Evolutionary conservation across 2,888 invertebrate species (phyloP).

Genomic region (Lepetodrilus schrolli): DNA sequence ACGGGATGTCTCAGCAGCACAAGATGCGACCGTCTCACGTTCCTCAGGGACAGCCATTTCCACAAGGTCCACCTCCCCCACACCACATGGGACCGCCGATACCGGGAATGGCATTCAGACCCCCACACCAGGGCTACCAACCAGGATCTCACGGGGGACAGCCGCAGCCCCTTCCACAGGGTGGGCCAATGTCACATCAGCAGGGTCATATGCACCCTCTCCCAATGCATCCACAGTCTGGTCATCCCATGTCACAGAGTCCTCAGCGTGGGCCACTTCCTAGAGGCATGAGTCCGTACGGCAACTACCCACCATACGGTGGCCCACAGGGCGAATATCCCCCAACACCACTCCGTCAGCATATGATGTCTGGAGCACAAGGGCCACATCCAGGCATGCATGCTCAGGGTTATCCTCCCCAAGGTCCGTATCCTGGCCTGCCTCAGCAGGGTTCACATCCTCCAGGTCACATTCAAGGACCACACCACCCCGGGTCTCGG

Average conservation of each 20-base stretch:
- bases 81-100: constrained; percentile 13
- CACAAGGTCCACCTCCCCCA: constrained; percentile 30
- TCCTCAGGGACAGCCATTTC: constrained; percentile 29
- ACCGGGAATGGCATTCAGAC: constrained; percentile 23
- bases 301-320: constrained; percentile 28
- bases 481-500: neutral
- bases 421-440: constrained; percentile 31
- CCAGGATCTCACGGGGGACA: constrained; percentile 33
- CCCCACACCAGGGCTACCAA: constrained; percentile 29
- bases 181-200: constrained; percentile 24
- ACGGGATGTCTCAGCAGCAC: constrained; percentile 24
- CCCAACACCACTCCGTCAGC: constrained; percentile 22
- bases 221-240: too few relatives aligned
- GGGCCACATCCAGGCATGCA: constrained; percentile 32
- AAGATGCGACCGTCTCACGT: constrained; percentile 29
- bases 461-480: constrained; percentile 9
- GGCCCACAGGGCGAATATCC: too few relatives aligned
- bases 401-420: constrained; percentile 27
- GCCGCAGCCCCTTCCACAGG: constrained; percentile 8
- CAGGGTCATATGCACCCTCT: constrained; percentile 33
- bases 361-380: neutral
- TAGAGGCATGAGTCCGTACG: constrained; percentile 32
- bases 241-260: constrained; percentile 28
- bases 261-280: constrained; percentile 22
- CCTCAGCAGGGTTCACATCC: constrained; percentile 31